Percentiles rank a stretch among this genome's conserved stretches.
Evolutionary conservation across 2,113 vertebrate genomes (phyloP).

Genomic region (Pelodiscus sinensis): DNA sequence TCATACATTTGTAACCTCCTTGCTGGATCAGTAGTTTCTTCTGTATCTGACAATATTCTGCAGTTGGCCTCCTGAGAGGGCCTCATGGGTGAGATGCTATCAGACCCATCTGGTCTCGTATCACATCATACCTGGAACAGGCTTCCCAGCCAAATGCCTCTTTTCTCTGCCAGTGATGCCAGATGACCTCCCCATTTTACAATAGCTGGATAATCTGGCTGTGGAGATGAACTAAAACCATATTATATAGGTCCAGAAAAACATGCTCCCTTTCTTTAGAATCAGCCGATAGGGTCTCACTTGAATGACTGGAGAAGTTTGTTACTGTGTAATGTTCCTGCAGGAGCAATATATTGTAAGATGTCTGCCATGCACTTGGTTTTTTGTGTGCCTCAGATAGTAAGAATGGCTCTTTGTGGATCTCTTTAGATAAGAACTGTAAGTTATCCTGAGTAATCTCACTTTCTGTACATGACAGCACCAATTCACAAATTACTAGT

Average conservation of each 20-base stretch:
- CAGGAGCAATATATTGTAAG: not conserved
- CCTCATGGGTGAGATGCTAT: not conserved
- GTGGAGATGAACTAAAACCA: not conserved
- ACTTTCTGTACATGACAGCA: not conserved
- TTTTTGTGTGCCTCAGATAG: not conserved
- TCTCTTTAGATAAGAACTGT: not conserved
- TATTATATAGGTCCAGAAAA: not conserved
- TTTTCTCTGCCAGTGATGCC: not conserved
- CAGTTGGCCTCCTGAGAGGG: not conserved
- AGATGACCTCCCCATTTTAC: not conserved
- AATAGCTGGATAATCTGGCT: not conserved
- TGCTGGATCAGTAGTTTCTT: not conserved
- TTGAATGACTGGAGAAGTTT: not conserved
- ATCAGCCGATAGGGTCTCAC: not conserved
- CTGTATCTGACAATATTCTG: not conserved
- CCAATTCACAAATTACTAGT: not conserved
- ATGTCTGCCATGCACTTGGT: not conserved
- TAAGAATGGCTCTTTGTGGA: not conserved
- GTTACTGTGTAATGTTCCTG: not conserved
- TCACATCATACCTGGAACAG: not conserved
- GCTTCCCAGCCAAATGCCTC: not conserved
- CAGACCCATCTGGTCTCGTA: not conserved
- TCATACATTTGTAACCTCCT: not conserved
- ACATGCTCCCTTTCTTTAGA: not conserved
- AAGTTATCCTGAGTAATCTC: not conserved